These are phyloP conservation scores for Strongylocentrotus purpuratus DNA, from an alignment of 35 echinoderm and acorn worm genomes.

Conservation along the genomic window DNA sequence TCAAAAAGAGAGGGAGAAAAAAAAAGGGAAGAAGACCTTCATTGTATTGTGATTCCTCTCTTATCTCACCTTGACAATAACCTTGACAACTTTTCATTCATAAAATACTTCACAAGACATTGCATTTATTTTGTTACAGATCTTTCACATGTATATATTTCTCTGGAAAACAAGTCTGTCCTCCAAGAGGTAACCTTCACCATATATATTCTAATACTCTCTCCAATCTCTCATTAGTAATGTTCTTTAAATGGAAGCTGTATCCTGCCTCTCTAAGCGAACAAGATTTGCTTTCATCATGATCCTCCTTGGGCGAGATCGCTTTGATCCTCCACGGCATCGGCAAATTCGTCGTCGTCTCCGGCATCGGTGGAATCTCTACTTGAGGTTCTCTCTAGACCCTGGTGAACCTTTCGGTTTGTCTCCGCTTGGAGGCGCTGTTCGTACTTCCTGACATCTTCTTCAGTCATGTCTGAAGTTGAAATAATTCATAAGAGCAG, in stretches of 20 bases:
- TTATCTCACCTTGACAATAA: no score
- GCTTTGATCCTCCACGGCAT: slow-evolving; percentile 68
- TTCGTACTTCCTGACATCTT: slow-evolving; percentile 86
- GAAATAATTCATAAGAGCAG: neutral
- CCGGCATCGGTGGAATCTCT: slow-evolving; percentile 57
- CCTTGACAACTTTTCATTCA: no score
- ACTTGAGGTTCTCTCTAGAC: slow-evolving; percentile 63
- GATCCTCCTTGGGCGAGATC: slow-evolving; percentile 68
- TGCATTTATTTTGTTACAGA: no score
- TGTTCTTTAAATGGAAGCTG: neutral
- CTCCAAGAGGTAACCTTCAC: neutral
- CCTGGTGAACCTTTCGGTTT: slow-evolving; percentile 81
- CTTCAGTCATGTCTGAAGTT: slow-evolving; percentile 75
- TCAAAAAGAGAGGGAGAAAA: no score
- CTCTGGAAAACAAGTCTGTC: neutral
- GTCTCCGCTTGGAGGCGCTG: slow-evolving; percentile 81
- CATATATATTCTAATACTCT: neutral
- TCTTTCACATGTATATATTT: neutral
- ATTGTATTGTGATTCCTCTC: no score
- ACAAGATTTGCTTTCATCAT: slow-evolving; percentile 47
- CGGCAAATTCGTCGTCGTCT: slow-evolving; percentile 62
- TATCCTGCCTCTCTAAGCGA: no score
- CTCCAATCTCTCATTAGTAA: neutral
- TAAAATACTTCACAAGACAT: no score
- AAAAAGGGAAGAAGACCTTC: no score